Evolutionary conservation across 1,140 invertebrate genomes (phyloP).

Genomic region (Helicorthomorpha holstii): DNA sequence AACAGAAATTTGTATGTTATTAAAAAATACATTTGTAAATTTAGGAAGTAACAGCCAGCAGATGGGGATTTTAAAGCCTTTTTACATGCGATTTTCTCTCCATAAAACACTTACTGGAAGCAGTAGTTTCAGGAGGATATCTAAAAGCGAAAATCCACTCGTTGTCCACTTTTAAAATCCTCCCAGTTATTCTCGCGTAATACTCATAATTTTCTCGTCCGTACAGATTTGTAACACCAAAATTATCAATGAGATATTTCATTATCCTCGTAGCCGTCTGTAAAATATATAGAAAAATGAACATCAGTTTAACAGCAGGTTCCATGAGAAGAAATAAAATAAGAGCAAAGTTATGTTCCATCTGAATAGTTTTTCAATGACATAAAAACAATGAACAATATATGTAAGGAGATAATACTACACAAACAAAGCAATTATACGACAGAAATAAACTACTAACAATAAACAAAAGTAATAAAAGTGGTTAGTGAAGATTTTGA

Average conservation of each 20-base stretch:
- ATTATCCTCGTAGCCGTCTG: slow-evolving; percentile 83
- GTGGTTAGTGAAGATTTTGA: no score
- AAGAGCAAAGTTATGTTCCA: no score
- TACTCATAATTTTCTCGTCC: slow-evolving; percentile 93
- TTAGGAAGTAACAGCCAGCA: slow-evolving; percentile 5
- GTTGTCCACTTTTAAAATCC: slow-evolving; percentile 76
- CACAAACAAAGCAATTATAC: no score
- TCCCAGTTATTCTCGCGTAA: slow-evolving; percentile 84
- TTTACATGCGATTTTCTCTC: no score
- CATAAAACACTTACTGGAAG: slow-evolving; percentile 46
- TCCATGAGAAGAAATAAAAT: no score
- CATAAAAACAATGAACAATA: no score
- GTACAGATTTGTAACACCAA: slow-evolving; percentile 86
- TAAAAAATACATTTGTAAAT: neutral
- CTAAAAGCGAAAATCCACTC: slow-evolving; percentile 89
- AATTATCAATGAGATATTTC: slow-evolving; percentile 92
- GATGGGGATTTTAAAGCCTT: no score
- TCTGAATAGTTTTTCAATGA: no score
- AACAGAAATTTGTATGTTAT: neutral
- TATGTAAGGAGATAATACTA: no score
- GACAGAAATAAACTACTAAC: no score
- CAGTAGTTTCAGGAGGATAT: slow-evolving; percentile 60
- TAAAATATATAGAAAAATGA: slow-evolving; percentile 1
- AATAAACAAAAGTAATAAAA: no score
- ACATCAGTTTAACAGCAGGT: no score